phyloP scores from a whole-genome alignment of 35 echinoderm and acorn worm species.

The Apostichopus californicus region DNA sequence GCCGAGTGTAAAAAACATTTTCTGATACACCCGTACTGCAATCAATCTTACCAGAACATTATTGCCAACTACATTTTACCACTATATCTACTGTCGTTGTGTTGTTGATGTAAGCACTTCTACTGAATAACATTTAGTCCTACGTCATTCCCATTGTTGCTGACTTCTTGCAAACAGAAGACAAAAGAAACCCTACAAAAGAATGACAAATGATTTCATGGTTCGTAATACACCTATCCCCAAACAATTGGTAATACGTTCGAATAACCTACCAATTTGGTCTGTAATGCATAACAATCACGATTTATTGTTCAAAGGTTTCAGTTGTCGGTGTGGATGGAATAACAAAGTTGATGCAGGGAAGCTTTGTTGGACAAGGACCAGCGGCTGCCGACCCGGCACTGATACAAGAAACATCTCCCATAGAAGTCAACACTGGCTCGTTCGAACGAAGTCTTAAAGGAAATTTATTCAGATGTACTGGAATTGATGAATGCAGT shows the following conservation, averaged over 20 bases:
- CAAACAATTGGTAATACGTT: background rate
- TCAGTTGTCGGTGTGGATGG: background rate
- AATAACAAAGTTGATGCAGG: conserved; percentile 48
- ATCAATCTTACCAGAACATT: too few relatives aligned
- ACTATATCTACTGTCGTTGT: too few relatives aligned
- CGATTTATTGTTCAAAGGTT: conserved; percentile 5
- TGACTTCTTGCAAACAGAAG: too few relatives aligned
- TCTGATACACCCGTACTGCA: too few relatives aligned
- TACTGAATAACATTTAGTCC: too few relatives aligned
- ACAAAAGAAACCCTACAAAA: too few relatives aligned
- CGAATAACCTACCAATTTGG: background rate
- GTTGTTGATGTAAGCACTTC: too few relatives aligned
- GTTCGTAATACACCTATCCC: background rate
- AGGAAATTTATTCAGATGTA: conserved; percentile 75
- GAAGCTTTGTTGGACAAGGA: conserved; percentile 63
- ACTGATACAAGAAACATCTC: background rate
- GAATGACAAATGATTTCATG: too few relatives aligned
- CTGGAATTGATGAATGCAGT: conserved; percentile 5
- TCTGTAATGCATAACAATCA: background rate
- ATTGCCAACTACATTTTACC: too few relatives aligned
- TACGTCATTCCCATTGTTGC: too few relatives aligned
- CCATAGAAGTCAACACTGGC: conserved; percentile 25
- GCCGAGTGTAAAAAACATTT: too few relatives aligned
- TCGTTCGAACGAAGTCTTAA: conserved; percentile 63
- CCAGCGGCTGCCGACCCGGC: conserved; percentile 54